Evolutionary conservation across 2,113 vertebrate species (phyloP), one percentile per base, ranked within the genome.

Genomic region (Gobiocypris rarus): DNA sequence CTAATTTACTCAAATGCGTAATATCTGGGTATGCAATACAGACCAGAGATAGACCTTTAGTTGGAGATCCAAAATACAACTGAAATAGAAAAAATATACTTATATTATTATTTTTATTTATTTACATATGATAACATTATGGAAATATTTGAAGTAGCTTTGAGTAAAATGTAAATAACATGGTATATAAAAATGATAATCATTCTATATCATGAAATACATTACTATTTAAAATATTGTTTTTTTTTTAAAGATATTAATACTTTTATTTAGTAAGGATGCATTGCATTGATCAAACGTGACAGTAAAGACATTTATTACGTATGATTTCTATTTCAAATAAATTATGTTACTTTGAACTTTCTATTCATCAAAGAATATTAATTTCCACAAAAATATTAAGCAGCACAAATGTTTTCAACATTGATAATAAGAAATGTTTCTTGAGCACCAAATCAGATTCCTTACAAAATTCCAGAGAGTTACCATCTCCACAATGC

Each of bases 1-100:
- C 70, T 73, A 31, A 85, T 71, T 82, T 63, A 9, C 65, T 65
- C 15, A 77, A 19, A 1, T 24, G 22, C 38, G 17, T 31, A 58
- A 38, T 70, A 54, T 70, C 31, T 26, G 11, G 26, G 14, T 17
- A 11, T 56, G 58, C 14, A 81, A 28, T 13, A 38, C 45, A 71
- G n/a, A 61, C 61, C 50, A 28, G 31, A 1, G 5, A 38, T 9
- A 73, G 11, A 45, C 69, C 5, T 73, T 45, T 45, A 41, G 19
- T 73, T 41, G 22, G 38, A 43, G 38, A 71, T 43, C 38, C 5
- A 28, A 28, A 26, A 63, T 50, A 50, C 48, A 50, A 15, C 48
- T 14, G 13, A 50, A 14, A 50, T 15, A 50, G 14, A 67, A 67
- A 67, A 67, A n/a, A n/a, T n/a, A n/a, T n/a, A n/a, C n/a, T n/a